Evolutionary conservation across 2,113 vertebrate genomes (phyloP).

Genomic region (Equus quagga): DNA sequence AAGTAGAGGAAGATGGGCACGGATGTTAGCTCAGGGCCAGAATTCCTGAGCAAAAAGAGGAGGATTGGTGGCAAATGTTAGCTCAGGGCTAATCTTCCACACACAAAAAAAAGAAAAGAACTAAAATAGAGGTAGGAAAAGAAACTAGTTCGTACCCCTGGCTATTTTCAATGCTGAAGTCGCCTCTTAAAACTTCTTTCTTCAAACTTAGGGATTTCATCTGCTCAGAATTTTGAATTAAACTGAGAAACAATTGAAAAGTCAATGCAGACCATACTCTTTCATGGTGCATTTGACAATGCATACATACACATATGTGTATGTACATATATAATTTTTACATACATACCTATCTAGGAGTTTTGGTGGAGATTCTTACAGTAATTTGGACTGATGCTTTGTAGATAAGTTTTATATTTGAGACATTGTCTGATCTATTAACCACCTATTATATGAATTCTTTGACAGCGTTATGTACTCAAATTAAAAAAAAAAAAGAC

Average conservation of each 20-base stretch:
- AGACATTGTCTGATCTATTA: not conserved
- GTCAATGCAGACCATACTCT: not conserved
- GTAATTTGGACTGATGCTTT: not conserved
- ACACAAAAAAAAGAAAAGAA: not conserved
- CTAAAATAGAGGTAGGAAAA: not conserved
- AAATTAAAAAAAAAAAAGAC: conserved; percentile 24
- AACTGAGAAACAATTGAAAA: conserved; percentile 12
- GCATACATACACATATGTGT: not conserved
- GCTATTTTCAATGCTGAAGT: not conserved
- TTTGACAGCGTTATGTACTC: not conserved
- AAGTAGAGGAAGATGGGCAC: too few relatives aligned
- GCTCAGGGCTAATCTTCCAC: too few relatives aligned
- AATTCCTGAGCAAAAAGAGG: too few relatives aligned
- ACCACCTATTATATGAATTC: not conserved
- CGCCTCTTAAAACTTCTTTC: not conserved
- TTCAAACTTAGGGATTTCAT: not conserved
- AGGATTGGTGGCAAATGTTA: too few relatives aligned
- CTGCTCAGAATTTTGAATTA: conserved; percentile 1
- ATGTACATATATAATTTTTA: not conserved
- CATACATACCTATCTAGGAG: not conserved
- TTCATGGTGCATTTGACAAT: not conserved
- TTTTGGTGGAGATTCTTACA: not conserved
- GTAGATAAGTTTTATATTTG: conserved; percentile 24
- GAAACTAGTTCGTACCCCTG: not conserved
- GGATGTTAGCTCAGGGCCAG: too few relatives aligned